These are phyloP conservation scores for Papilio helenus DNA, from an alignment of 1,140 invertebrate genomes.

Conservation along the genomic window DNA sequence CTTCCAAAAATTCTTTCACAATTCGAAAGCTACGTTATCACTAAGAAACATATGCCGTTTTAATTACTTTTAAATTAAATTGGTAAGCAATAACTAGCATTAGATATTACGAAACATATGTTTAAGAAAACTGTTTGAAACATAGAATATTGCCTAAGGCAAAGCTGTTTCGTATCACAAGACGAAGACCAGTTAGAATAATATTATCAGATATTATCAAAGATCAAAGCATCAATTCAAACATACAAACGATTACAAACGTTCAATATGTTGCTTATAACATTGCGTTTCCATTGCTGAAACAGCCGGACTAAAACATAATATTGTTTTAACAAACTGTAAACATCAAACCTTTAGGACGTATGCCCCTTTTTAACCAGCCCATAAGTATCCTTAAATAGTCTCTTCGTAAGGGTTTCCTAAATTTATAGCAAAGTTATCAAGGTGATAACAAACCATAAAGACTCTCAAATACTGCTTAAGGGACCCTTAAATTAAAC, in stretches of 20 bases:
- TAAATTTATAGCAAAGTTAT: no score
- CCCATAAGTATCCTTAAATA: no score
- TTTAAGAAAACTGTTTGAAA: background rate
- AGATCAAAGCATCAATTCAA: constrained; percentile 31
- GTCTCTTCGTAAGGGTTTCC: no score
- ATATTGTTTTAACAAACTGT: background rate
- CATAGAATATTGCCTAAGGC: background rate
- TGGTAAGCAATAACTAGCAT: background rate
- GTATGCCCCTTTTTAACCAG: no score
- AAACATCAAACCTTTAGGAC: no score
- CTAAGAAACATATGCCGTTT: no score
- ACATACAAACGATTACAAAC: background rate
- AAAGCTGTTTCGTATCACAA: constrained; percentile 12
- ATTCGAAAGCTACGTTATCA: background rate
- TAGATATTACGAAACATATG: background rate
- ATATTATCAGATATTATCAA: constrained; percentile 1
- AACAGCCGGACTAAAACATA: background rate
- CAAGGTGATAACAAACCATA: no score
- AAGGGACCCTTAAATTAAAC: no score
- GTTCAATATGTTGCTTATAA: constrained; percentile 4
- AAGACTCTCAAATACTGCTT: no score
- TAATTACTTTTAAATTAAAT: no score
- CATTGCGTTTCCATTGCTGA: background rate
- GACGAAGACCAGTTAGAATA: constrained; percentile 23
- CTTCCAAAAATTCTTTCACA: no score